phyloP scores from a whole-genome alignment of 2,113 vertebrate species.

The Nestor notabilis region DNA sequence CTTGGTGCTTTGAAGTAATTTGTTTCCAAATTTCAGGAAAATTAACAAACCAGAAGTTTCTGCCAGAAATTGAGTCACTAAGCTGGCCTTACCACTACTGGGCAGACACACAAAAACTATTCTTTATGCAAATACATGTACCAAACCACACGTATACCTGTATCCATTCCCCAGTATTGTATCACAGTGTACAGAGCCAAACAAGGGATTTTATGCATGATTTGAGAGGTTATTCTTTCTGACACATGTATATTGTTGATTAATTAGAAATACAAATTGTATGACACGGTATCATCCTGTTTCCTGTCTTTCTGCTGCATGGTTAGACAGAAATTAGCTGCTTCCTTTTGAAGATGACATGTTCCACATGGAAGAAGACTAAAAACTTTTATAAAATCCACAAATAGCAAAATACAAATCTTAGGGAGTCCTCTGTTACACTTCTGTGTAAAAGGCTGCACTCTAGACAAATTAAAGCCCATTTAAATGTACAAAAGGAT shows the following conservation, averaged over 20 bases:
- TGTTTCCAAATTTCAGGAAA: neutral
- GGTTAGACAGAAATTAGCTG: neutral
- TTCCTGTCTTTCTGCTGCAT: neutral
- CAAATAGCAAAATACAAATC: neutral
- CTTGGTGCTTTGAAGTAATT: neutral
- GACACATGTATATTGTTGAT: neutral
- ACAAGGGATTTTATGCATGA: neutral
- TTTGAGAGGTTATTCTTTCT: neutral
- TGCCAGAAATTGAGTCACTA: slow-evolving; percentile 29
- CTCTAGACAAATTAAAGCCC: neutral
- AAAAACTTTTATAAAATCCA: neutral
- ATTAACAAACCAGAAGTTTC: neutral
- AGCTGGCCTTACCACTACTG: neutral
- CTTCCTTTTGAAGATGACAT: neutral
- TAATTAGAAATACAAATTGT: neutral
- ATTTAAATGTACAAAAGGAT: neutral
- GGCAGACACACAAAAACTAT: neutral
- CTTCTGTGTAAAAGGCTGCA: neutral
- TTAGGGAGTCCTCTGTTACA: neutral
- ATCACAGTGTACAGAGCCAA: neutral
- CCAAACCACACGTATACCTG: neutral
- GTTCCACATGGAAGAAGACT: neutral
- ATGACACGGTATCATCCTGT: neutral
- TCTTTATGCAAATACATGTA: neutral
- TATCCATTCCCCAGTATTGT: neutral